Base-by-base conservation (phyloP, 2,888 invertebrate genomes). In the Clusia tigrina region DNA sequence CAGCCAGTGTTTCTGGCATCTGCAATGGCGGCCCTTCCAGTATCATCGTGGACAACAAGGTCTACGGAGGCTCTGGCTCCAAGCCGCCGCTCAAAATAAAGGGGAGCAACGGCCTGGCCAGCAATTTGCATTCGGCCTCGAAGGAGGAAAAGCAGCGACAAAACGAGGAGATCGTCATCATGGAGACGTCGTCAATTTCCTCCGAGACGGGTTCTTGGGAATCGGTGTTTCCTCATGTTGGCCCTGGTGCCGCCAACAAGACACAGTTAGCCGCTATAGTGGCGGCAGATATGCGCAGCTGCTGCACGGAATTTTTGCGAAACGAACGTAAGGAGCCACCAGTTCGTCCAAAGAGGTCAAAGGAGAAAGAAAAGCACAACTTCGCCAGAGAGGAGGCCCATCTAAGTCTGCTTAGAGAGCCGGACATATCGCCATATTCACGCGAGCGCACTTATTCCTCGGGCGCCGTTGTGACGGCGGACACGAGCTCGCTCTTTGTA, bases 121-220 rank as follows among this genome's bases (percentile, higher is more conserved):
- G 57, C 56, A 65, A 67, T 56, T 18, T 72, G 37, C 72, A 76
- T 58, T 71, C 78, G 23, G 73, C 80, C 1, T 81, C 83, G 2
- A 88, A 88, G 76, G 88, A 88, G 75, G 88, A 88, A 71, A 88
- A 88, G 69, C 88, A 88, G 71, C 83, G 87, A 22, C 87, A 87
- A 71, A 88, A 88, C 78, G 88, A 88, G 77, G 88, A 88, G 75
- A 88, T 88, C 66, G 87, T 88, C 18, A 87, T 87, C 69, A 81
- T 88, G 80, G 88, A 88, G 71, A 88, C 88, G 1, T 88, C 88
- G 2, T 88, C 89, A 1, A 83, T 88, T 59, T 89, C 89, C 32
- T 88, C 88, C 6, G 89, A 88, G 80, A 88, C 88, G 18, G 88
- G 88, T 52, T 88, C 88, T 18, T 89, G 89, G 89, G 89, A 89